Evolutionary conservation across 2,797 vertebrate species (phyloP), one percentile per base, ranked within the genome.

Genomic region (Hirundo rustica): DNA sequence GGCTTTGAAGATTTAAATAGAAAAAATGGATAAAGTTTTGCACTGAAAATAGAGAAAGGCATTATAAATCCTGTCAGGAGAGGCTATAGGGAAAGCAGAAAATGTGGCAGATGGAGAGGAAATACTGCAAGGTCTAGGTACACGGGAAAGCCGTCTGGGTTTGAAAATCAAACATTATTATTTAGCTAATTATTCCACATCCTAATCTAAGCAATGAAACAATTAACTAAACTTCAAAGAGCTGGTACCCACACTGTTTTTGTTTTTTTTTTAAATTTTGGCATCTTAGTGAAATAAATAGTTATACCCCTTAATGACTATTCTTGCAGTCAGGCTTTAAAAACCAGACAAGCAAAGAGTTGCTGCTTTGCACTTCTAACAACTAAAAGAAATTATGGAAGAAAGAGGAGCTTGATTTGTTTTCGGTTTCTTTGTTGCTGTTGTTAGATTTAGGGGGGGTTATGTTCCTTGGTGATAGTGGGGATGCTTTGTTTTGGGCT

Each of bases 171-270:
- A 88, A 42, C 6, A 32, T 53, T 53, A n/a, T 50, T 84, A 84
- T 45, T 93, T 76, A 64, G n/a, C 45, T 83, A 91, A 91, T 78
- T 93, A 92, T 91, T 84, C 51, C 21, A 45, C 32, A 76, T 78
- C 26, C 34, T 81, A 75, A 86, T 81, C 32, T 48, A 72, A n/a
- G 62, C n/a, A 92, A 90, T 58, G 38, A 88, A 95, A 91, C 85
- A 87, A 95, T 87, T 88, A 91, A 47, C 29, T 78, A 23, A 85
- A 85, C 47, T 92, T 88, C 81, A 92, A 96, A 92, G 76, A 88
- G n/a, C 8, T 70, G 16, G 22, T 83, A 67, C 53, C 93, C 73
- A 89, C 8, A 53, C 10, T 77, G 9, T 60, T 23, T 76, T 78
- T 44, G 74, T 68, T 27, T 83, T 81, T 65, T 84, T 83, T 53